Base-by-base conservation (phyloP, 2,888 invertebrate genomes). In the Amblyjoppa proteus region DNA sequence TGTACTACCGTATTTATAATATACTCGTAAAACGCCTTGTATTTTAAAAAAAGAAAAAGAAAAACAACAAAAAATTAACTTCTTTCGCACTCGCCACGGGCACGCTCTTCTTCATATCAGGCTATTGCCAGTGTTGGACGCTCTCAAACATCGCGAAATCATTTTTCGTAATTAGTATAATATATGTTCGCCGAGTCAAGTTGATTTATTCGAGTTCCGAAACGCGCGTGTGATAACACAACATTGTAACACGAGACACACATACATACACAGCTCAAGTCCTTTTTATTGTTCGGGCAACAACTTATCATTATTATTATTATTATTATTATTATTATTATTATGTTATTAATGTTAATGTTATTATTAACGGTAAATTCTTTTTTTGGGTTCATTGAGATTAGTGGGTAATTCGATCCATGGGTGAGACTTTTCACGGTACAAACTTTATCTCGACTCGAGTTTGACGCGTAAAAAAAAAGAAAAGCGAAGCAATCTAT, bases 1-100 rank as follows among this genome's bases (percentile, higher is more conserved):
- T 79, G 79, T 82, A 45, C 49, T 61, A 76, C 71, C 79, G 75
- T 85, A 82, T 85, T 85, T 85, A 79, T 82, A 77, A 78, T 85
- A 66, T 64, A 85, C 64, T 68, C 73, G 70, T 78, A 34, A 75
- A 61, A 51, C 31, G 41, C 45, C 75, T 75, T 75, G 61, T 75
- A 75, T 64, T 83, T 25, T n/a, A 13, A 16, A 13, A 13, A 45
- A 5, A 41, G 1, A 41, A 5, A 41, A 41, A 41, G 5, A 41
- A 53, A 34, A 38, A 69, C 20, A 45, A 64, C 11, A 16, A 2
- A 61, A 61, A 61, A 16, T 61, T 31, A 28, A 61, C 51, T 71
- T 41, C 25, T 64, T 38, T 79, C 41, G 74, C 56, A 74, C 74
- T 74, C 41, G 61, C 74, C 28, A 61, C 61, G 56, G 61, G 45